phyloP scores from a whole-genome alignment of 2,797 vertebrate species.

The Sternarchorhynchus goeldii region DNA sequence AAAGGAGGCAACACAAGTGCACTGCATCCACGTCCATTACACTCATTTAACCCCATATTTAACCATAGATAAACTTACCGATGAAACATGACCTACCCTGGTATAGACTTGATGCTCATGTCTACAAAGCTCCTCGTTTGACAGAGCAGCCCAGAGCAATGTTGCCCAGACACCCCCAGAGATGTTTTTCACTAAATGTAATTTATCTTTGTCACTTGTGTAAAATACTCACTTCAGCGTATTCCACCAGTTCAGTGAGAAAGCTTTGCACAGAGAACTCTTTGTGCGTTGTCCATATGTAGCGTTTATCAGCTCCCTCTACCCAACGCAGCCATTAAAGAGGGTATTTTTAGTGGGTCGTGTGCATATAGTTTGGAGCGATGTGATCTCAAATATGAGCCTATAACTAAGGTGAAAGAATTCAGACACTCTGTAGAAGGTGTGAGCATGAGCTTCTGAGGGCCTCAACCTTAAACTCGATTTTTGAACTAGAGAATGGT shows the following conservation, averaged over 20 bases:
- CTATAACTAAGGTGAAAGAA: constrained; percentile 27
- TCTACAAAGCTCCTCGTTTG: constrained; percentile 23
- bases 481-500: not conserved
- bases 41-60: constrained; percentile 9
- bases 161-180: not conserved
- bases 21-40: not conserved
- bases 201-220: constrained; percentile 57
- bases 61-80: constrained; percentile 16
- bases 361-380: constrained; percentile 38
- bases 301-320: constrained; percentile 49
- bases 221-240: constrained; percentile 51
- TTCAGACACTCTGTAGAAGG: constrained; percentile 2
- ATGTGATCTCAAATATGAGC: constrained; percentile 31
- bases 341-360: constrained; percentile 53
- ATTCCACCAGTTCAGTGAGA: constrained; percentile 30
- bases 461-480: not conserved
- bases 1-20: not conserved
- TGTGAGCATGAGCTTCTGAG: not conserved
- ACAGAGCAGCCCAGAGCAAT: constrained; percentile 27
- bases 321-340: constrained; percentile 17
- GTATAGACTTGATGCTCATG: constrained; percentile 42
- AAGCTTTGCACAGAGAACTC: constrained; percentile 38
- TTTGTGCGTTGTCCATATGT: constrained; percentile 43
- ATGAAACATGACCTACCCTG: constrained; percentile 28
- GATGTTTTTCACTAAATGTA: constrained; percentile 48